phyloP scores from a whole-genome alignment of 2,888 invertebrate species.

The Griposia aprilina region DNA sequence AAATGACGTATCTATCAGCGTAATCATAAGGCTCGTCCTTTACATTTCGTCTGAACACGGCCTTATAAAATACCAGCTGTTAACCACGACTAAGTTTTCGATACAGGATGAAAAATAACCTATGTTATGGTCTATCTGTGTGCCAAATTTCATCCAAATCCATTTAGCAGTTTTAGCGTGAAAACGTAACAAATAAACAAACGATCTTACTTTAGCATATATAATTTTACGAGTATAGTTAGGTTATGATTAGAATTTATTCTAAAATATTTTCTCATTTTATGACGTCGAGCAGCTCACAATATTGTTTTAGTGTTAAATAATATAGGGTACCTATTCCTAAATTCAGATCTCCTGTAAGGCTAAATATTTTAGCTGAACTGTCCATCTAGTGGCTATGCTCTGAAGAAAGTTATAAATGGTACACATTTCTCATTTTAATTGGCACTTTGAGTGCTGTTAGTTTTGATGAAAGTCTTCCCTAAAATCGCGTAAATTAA shows the following conservation, averaged over 20 bases:
- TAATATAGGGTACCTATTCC: not conserved
- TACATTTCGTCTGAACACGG: not conserved
- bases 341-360: conserved; percentile 5
- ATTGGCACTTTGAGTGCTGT: conserved; percentile 61
- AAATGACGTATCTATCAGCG: not conserved
- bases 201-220: no score
- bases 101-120: no score
- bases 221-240: no score
- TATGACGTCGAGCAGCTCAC: no score
- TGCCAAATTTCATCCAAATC: no score
- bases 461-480: conserved; percentile 59
- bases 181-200: no score
- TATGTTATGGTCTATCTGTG: no score
- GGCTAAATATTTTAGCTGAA: conserved; percentile 25
- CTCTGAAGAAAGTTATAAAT: conserved; percentile 55
- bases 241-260: no score
- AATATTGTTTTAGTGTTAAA: not conserved
- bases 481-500: conserved; percentile 51
- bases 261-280: conserved; percentile 11
- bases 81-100: no score
- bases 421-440: conserved; percentile 65
- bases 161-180: no score
- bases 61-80: no score
- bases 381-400: conserved; percentile 16
- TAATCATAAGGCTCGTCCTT: no score